phyloP scores from a whole-genome alignment of 2,888 invertebrate species.

The Chorisops tibialis region DNA sequence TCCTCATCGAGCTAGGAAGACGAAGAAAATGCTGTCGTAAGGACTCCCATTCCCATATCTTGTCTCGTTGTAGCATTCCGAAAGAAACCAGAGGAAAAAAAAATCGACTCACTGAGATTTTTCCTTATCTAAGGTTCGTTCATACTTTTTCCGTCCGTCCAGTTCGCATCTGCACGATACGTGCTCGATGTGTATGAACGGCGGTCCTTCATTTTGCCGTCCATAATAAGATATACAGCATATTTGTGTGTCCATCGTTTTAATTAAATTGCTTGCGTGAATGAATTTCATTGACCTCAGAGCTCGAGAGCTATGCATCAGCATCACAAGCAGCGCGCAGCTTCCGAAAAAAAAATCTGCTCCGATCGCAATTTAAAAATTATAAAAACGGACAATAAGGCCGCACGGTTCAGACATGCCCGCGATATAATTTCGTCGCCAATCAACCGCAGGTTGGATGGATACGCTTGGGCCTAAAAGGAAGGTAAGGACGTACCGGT shows the following conservation, averaged over 20 bases:
- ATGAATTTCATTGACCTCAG: slow-evolving; percentile 18
- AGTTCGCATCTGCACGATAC: too few relatives aligned
- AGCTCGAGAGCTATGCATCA: background rate
- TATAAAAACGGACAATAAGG: slow-evolving; percentile 9
- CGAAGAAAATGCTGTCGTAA: background rate
- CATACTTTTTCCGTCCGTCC: too few relatives aligned
- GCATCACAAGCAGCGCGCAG: background rate
- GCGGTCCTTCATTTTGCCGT: too few relatives aligned
- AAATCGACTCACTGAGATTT: too few relatives aligned
- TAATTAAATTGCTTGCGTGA: slow-evolving; percentile 3
- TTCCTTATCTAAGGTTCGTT: too few relatives aligned
- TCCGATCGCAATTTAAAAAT: slow-evolving; percentile 8
- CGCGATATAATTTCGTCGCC: background rate
- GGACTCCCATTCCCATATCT: background rate
- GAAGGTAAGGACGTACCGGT: background rate
- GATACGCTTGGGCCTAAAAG: background rate
- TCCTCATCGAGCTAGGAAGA: slow-evolving; percentile 20
- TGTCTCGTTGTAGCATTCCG: background rate
- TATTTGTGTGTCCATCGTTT: background rate
- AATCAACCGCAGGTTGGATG: background rate
- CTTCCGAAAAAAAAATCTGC: background rate
- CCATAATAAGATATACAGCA: background rate
- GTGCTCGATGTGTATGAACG: too few relatives aligned
- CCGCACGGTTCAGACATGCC: slow-evolving; percentile 3
- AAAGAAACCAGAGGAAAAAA: too few relatives aligned